Evolutionary conservation across 2,113 vertebrate species (phyloP), one percentile per base, ranked within the genome.

Genomic region (Eretmochelys imbricata): DNA sequence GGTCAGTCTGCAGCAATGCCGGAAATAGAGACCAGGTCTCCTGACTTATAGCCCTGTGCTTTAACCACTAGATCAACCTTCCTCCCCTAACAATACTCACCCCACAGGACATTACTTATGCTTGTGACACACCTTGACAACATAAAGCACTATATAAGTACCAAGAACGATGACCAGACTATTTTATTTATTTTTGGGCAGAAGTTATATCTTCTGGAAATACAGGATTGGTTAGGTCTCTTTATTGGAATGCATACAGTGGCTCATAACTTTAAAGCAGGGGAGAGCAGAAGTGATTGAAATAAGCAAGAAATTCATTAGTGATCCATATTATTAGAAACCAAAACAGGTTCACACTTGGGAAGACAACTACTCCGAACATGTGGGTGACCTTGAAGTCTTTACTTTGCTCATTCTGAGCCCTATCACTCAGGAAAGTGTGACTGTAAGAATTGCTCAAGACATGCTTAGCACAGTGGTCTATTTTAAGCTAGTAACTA

Each of bases 401-500:
- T 35, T 65, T 7, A 35, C 59, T 35, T 65, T 17, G 14, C 14
- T 35, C 14, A 35, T 65, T 65, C 31, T 14, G 59, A 31, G 57
- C 57, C 57, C 13, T 13, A 12, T 27, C 27, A 62, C 57, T 62
- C 27, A 62, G 57, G 57, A 62, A 62, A 62, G 27, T 11, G 6
- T 29, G 29, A 62, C 12, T 31, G 27, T 10, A 62, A 62, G 27
- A 62, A 62, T 14, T 62, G 5, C 6, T 31, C 57, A 14, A 62
- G 27, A 29, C 5, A 10, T 31, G 83, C 93, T 87, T 51, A 87
- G 85, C 96, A 82, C 62, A 87, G 42, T 72, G 65, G 50, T 24
- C 55, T 92, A 42, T 91, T 94, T 95, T 80, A 92, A 88, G 82
- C 24, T 80, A 89, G 27, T 76, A 81, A 72, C 69, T 89, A 76